Percentiles rank a stretch among this genome's conserved stretches.
phyloP scores from a whole-genome alignment of 2,113 vertebrate genomes.

The Python bivittatus region DNA sequence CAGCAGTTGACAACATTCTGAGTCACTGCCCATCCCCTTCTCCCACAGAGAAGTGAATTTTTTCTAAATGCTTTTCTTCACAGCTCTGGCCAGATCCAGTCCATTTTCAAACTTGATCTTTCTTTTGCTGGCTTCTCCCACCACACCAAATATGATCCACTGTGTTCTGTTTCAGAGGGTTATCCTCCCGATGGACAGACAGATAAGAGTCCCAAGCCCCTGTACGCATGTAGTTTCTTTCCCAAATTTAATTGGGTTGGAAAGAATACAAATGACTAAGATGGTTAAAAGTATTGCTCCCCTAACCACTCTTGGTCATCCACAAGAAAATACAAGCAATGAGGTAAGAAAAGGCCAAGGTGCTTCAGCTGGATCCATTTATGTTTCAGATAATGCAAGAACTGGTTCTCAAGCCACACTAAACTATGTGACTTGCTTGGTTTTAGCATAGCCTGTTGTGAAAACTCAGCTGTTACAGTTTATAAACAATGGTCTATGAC shows the following conservation, averaged over 20 bases:
- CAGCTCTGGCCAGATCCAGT: not conserved
- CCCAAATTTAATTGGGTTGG: not conserved
- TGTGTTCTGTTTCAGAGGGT: not conserved
- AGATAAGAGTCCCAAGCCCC: not conserved
- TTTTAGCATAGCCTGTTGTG: not conserved
- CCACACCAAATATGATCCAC: not conserved
- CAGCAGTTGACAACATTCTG: not conserved
- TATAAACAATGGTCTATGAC: not conserved
- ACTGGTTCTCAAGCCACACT: not conserved
- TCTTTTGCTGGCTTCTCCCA: not conserved
- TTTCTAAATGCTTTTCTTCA: not conserved
- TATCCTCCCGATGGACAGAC: not conserved
- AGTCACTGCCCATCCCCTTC: not conserved
- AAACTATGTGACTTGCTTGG: not conserved
- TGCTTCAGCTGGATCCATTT: not conserved
- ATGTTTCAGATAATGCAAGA: not conserved
- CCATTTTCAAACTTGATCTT: not conserved
- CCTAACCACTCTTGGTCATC: not conserved
- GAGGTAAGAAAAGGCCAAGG: not conserved
- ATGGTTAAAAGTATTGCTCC: not conserved
- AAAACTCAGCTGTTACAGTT: not conserved
- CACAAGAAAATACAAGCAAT: not conserved
- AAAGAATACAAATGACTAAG: not conserved
- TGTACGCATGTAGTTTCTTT: not conserved
- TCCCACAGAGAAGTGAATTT: not conserved